Percentiles rank a stretch among this genome's conserved stretches.
Conservation (phyloP, 37 sponge, comb jelly and placozoan species). For the Ephydatia muelleri region DNA sequence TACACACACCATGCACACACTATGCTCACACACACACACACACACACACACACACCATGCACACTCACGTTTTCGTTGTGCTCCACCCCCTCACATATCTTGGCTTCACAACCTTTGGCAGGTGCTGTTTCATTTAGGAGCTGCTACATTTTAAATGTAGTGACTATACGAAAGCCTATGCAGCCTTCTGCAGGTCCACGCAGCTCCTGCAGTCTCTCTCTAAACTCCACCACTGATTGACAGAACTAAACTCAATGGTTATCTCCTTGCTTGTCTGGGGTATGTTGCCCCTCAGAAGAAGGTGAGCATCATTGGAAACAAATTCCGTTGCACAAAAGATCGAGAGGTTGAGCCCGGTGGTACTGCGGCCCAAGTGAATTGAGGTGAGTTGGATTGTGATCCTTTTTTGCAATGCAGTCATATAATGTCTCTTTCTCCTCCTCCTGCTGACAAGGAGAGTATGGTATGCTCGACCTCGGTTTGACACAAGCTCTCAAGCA, state of each 20-base stretch:
- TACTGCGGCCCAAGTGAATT: not conserved
- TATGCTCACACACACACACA: not conserved
- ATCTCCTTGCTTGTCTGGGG: slow-evolving; percentile 33
- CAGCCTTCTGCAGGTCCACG: not conserved
- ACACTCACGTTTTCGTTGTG: not conserved
- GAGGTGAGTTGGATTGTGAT: not conserved
- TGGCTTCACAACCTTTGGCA: not conserved
- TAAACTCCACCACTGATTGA: slow-evolving; percentile 3
- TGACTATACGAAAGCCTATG: slow-evolving; percentile 25
- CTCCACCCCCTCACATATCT: not conserved
- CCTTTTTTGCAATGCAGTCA: not conserved
- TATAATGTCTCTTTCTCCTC: not conserved
- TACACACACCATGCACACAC: not conserved
- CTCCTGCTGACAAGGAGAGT: not conserved
- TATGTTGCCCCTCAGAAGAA: not conserved
- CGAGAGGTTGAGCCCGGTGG: not conserved
- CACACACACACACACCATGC: not conserved
- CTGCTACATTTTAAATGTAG: slow-evolving; percentile 33
- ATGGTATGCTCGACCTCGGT: not conserved
- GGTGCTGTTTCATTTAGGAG: slow-evolving; percentile 55
- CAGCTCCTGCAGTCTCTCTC: slow-evolving; percentile 15
- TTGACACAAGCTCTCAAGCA: not conserved
- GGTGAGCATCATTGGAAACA: not conserved
- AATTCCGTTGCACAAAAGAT: not conserved
- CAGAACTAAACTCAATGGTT: slow-evolving; percentile 29